Evolutionary conservation across 2,888 invertebrate species (phyloP).

Genomic region (Polydrusus pterygomalis): DNA sequence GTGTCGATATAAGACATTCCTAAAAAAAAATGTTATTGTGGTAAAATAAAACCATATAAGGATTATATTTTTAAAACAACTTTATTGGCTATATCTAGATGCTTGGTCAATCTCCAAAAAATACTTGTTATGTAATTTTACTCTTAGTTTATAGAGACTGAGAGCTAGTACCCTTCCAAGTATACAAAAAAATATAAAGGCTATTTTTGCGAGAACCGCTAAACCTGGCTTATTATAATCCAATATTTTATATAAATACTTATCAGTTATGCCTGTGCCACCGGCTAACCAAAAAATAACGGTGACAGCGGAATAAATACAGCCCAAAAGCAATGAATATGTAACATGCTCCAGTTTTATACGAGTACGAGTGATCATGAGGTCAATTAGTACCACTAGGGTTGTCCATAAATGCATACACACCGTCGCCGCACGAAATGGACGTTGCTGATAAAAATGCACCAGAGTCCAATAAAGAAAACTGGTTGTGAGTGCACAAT

Average conservation of each 20-base stretch:
- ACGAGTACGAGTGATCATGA: conserved; percentile 50
- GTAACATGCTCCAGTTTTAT: conserved; percentile 48
- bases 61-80: neutral
- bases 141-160: conserved; percentile 35
- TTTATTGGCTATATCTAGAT: neutral
- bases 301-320: conserved; percentile 42
- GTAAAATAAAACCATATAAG: too few relatives aligned
- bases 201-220: conserved; percentile 8
- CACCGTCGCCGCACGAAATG: conserved; percentile 11
- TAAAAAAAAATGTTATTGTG: too few relatives aligned
- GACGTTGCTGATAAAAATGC: conserved; percentile 2
- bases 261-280: conserved; percentile 45
- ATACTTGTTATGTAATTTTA: conserved; percentile 20
- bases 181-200: conserved; percentile 20
- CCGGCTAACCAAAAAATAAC: conserved; percentile 49
- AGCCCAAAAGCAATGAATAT: conserved; percentile 36
- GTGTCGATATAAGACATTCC: too few relatives aligned
- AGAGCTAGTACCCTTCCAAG: conserved; percentile 31
- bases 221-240: conserved; percentile 40
- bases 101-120: neutral
- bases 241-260: conserved; percentile 51
- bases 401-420: conserved; percentile 54
- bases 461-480: conserved; percentile 51
- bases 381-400: conserved; percentile 49
- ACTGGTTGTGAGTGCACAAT: conserved; percentile 41